Evolutionary conservation across 2,113 vertebrate species (phyloP).

Genomic region (Stegastes partitus): DNA sequence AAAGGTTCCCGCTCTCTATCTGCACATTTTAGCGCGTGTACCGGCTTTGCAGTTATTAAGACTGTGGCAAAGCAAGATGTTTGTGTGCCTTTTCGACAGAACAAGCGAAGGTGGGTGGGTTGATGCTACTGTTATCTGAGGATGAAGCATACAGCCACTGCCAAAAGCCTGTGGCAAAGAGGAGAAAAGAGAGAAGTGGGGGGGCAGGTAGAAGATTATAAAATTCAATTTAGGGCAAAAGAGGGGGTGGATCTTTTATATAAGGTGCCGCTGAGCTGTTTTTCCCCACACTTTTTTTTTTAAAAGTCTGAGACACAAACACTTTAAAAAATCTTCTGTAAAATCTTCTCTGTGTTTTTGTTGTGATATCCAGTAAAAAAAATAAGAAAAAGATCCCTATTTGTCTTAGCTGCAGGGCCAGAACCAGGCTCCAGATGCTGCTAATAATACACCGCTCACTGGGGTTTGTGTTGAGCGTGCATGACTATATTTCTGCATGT

Average conservation of each 20-base stretch:
- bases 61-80: slow-evolving; percentile 33
- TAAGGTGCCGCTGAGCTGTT: slow-evolving; percentile 57
- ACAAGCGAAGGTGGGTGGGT: slow-evolving; percentile 72
- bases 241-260: slow-evolving; percentile 72
- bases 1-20: slow-evolving; percentile 18
- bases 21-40: slow-evolving; percentile 12
- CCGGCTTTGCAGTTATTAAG: slow-evolving; percentile 34
- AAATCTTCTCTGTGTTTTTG: slow-evolving; percentile 51
- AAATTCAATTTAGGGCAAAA: slow-evolving; percentile 75
- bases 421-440: slow-evolving; percentile 58
- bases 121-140: slow-evolving; percentile 69
- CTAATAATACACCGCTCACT: slow-evolving; percentile 73
- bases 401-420: slow-evolving; percentile 65
- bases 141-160: slow-evolving; percentile 57
- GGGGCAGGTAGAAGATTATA: slow-evolving; percentile 66
- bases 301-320: slow-evolving; percentile 30
- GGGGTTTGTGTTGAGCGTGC: slow-evolving; percentile 40
- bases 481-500: slow-evolving; percentile 55
- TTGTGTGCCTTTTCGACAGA: slow-evolving; percentile 60
- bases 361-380: slow-evolving; percentile 57
- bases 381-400: slow-evolving; percentile 44
- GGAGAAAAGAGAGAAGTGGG: slow-evolving; percentile 4
- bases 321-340: slow-evolving; percentile 35
- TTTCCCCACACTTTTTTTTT: slow-evolving; percentile 24
- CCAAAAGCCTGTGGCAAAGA: slow-evolving; percentile 58